phyloP scores from a whole-genome alignment of 2,888 invertebrate genomes.

The Gisinianus flammeolus region DNA sequence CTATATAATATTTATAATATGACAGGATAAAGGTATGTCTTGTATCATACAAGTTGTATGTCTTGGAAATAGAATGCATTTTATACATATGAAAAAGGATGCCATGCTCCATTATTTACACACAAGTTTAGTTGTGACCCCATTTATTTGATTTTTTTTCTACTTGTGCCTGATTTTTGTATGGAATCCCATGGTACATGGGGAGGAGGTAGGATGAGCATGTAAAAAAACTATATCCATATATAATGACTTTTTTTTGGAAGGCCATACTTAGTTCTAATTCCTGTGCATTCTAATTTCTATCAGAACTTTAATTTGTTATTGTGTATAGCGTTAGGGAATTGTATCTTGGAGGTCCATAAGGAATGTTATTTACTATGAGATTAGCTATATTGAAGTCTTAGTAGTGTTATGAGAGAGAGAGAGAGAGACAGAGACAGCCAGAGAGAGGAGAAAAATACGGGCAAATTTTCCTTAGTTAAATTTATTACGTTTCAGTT shows the following conservation, averaged over 20 bases:
- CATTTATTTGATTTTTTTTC: constrained; percentile 4
- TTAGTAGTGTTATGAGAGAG: neutral
- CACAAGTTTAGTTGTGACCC: constrained; percentile 1
- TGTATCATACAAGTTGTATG: neutral
- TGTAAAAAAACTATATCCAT: neutral
- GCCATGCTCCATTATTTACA: constrained; percentile 4
- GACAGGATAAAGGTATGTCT: neutral
- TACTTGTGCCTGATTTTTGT: constrained; percentile 15
- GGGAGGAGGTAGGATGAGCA: neutral
- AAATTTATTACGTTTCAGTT: constrained; percentile 1
- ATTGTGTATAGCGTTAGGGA: neutral
- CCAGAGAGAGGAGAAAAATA: neutral
- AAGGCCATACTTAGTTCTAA: neutral
- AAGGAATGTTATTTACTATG: too few relatives aligned
- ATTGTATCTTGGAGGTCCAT: neutral
- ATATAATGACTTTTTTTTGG: neutral
- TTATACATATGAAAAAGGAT: too few relatives aligned
- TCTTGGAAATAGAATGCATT: too few relatives aligned
- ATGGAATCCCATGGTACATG: constrained; percentile 23
- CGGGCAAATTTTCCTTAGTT: neutral
- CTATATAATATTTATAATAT: neutral
- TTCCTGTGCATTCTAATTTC: neutral
- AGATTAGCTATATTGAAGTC: neutral
- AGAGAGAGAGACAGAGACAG: neutral
- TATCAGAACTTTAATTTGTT: neutral